Conservation (phyloP, 2,113 vertebrate species). For the Oreochromis tanganicae region DNA sequence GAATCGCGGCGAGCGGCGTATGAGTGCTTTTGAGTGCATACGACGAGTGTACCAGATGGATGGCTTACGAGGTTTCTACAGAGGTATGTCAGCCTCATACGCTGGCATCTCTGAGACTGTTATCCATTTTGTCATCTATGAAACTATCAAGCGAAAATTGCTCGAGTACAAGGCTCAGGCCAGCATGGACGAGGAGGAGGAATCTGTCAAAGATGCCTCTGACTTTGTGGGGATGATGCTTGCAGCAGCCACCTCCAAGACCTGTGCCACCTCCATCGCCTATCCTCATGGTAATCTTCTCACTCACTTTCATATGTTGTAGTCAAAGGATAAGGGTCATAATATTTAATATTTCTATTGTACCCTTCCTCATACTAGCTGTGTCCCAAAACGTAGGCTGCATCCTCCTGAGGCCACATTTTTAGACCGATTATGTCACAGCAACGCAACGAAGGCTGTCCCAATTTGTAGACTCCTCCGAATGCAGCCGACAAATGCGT, state of each 20-base stretch:
- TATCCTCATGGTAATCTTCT: slow-evolving; percentile 89
- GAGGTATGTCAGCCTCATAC: slow-evolving; percentile 97
- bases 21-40: slow-evolving; percentile 92
- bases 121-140: slow-evolving; percentile 98
- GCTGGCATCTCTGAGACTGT: slow-evolving; percentile 99
- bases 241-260: slow-evolving; percentile 96
- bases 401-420: no score
- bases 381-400: not conserved
- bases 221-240: slow-evolving; percentile 98
- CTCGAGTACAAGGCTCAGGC: slow-evolving; percentile 79
- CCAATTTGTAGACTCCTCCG: no score
- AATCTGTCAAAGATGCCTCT: slow-evolving; percentile 84
- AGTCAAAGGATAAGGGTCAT: not conserved
- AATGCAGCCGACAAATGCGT: not conserved
- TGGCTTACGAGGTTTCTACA: slow-evolving; percentile 91
- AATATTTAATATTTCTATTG: not conserved
- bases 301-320: not conserved
- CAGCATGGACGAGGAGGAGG: slow-evolving; percentile 83
- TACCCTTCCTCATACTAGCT: not conserved
- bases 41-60: slow-evolving; percentile 89
- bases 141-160: slow-evolving; percentile 93
- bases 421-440: no score
- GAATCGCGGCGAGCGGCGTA: slow-evolving; percentile 85
- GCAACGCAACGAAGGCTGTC: no score
- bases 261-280: slow-evolving; percentile 92